Percentiles rank a stretch among this genome's conserved stretches.
phyloP scores from a whole-genome alignment of 2,888 invertebrate species.

The Standfussiana lucernea region DNA sequence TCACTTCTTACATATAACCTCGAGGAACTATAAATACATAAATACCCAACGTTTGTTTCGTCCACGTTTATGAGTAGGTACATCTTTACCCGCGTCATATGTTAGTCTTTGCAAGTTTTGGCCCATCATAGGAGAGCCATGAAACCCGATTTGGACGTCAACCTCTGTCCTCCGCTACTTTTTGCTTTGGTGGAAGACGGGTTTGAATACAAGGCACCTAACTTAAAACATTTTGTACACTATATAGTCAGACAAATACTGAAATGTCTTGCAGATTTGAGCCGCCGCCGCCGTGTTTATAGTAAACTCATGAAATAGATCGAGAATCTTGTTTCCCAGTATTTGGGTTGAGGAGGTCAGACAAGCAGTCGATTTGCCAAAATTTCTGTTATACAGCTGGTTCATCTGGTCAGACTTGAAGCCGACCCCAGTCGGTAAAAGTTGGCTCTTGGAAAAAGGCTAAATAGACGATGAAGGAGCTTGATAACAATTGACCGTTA shows the following conservation, averaged over 20 bases:
- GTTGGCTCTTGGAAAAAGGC: not conserved
- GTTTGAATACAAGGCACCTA: not conserved
- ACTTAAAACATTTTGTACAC: not conserved
- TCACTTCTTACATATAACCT: not conserved
- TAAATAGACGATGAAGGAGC: not conserved
- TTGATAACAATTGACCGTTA: not conserved
- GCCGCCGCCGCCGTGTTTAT: too few species aligned
- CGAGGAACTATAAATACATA: not conserved
- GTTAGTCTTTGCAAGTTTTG: not conserved
- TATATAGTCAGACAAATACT: not conserved
- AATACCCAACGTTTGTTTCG: not conserved
- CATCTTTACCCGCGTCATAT: not conserved
- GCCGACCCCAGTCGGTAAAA: not conserved
- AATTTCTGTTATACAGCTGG: not conserved
- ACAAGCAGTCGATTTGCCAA: not conserved
- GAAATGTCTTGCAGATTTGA: not conserved
- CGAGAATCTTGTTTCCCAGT: too few species aligned
- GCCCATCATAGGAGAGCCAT: not conserved
- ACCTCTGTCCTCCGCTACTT: not conserved
- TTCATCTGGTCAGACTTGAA: not conserved
- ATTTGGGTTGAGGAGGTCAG: not conserved
- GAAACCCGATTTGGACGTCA: not conserved
- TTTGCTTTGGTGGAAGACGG: too few species aligned
- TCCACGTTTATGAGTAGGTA: not conserved
- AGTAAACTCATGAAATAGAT: not conserved